Conservation (phyloP, 2,888 invertebrate species). For the Troglohyphantes excavatus region DNA sequence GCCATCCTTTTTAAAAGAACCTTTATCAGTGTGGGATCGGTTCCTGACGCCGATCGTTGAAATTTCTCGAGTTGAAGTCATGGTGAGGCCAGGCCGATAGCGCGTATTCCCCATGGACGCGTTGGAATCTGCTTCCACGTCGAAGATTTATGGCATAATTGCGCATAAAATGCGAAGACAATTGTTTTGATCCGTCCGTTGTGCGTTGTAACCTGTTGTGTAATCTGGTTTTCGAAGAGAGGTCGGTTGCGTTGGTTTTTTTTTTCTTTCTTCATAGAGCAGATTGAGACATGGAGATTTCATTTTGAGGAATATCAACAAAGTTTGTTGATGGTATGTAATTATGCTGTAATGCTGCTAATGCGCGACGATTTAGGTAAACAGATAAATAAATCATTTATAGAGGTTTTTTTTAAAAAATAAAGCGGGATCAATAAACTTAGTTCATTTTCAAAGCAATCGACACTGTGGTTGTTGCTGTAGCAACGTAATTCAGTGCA, state of each 20-base stretch:
- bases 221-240: too few relatives aligned
- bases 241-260: too few relatives aligned
- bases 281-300: too few relatives aligned
- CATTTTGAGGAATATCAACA: too few relatives aligned
- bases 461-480: too few relatives aligned
- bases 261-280: too few relatives aligned
- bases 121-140: neutral
- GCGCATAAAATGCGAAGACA: slow-evolving; percentile 1
- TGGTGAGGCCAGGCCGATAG: neutral
- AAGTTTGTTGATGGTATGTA: too few relatives aligned
- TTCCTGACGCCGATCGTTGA: neutral
- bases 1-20: neutral
- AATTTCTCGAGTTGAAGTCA: neutral
- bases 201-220: too few relatives aligned
- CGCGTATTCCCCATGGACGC: neutral
- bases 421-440: neutral
- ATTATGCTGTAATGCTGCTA: neutral
- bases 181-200: too few relatives aligned
- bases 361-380: neutral
- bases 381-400: neutral
- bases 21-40: neutral
- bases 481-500: too few relatives aligned
- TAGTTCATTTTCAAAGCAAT: too few relatives aligned
- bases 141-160: slow-evolving; percentile 42
- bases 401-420: neutral